Evolutionary conservation across 2,888 invertebrate genomes (phyloP), one percentile per base, ranked within the genome.

Genomic region (Meliscaeva auricollis): DNA sequence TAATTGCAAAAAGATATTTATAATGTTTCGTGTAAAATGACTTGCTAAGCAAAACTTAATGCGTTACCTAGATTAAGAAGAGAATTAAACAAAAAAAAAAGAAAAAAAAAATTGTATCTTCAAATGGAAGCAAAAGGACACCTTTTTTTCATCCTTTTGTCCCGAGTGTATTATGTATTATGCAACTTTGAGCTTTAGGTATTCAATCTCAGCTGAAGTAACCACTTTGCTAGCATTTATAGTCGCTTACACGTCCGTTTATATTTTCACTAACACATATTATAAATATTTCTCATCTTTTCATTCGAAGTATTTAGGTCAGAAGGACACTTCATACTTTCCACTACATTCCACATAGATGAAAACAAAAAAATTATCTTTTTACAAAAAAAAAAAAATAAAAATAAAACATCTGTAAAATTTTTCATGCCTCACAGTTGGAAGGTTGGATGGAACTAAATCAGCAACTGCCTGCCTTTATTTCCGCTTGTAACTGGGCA

Each of bases 401-500:
- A 52, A 22, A 22, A 5, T 13, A 52, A 26, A 60, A 60, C 3
- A 60, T 26, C 22, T 41, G n/a, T 60, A 41, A 48, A n/a, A 44
- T 44, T 44, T 46, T 62, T 62, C 46, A 62, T 62, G 5, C 32
- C 48, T 35, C 26, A 58, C 32, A n/a, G n/a, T n/a, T n/a, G n/a
- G 9, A 9, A 7, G 38, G n/a, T n/a, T n/a, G 41, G 38, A 17
- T 17, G 32, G 32, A 30, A 69, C 69, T 77, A 69, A 77, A 77
- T 77, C 69, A 77, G 69, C 69, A 77, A 60, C 38, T 60, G 68
- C 20, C n/a, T 69, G 50, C 13, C 44, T 62, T 77, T 54, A 77
- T 69, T 77, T 77, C 69, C 69, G 60, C 69, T 70, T 77, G 69
- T 77, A 69, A 62, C 69, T 69, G 69, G 69, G 69, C 62, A 54